Base-by-base conservation (phyloP, 2,113 vertebrate species). In the Clarias macrocephalus region DNA sequence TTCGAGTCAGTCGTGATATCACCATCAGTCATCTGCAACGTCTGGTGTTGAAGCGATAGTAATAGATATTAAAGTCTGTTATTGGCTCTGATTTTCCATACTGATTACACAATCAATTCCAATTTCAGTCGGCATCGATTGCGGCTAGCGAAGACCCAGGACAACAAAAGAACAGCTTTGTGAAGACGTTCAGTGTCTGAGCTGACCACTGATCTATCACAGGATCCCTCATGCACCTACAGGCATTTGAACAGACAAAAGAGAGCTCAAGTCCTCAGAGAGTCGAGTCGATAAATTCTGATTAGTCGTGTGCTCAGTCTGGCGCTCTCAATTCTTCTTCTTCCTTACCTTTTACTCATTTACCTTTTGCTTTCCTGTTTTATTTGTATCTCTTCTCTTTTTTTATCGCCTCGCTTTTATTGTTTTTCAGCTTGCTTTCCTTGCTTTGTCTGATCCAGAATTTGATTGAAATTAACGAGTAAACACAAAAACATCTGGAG, bases 31-130 rank as follows among this genome's bases (percentile, higher is more conserved):
- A 59, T 52, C 42, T 77, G 48, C 30, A 77, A 57, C 21, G 79
- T 76, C 81, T 70, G 3, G 28, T 84, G 42, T 81, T 72, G 75
- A 88, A 86, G 85, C 84, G 82, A 59, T 23, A 42, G 0, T 82
- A 81, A 82, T 86, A 37, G 88, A 86, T 62, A 73, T 88, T 75
- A 89, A 62, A 86, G 16, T 72, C 63, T 62, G 48, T 86, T 19
- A 4, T 85, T 48, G 72, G 86, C 72, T 48, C 89, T 86, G 88
- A 68, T 89, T 90, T 85, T 65, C 73, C 57, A 63, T 77, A 25
- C 84, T 91, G 93, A 92, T 88, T 90, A 66, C 79, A 89, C 89
- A 92, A 93, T 95, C 95, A 92, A 95, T 95, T 94, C 89, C 92
- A 95, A 93, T 95, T 94, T 92, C 87, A 93, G 89, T 89, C 83